Base-by-base conservation (phyloP, 2,888 invertebrate species). In the Eilema depressum region DNA sequence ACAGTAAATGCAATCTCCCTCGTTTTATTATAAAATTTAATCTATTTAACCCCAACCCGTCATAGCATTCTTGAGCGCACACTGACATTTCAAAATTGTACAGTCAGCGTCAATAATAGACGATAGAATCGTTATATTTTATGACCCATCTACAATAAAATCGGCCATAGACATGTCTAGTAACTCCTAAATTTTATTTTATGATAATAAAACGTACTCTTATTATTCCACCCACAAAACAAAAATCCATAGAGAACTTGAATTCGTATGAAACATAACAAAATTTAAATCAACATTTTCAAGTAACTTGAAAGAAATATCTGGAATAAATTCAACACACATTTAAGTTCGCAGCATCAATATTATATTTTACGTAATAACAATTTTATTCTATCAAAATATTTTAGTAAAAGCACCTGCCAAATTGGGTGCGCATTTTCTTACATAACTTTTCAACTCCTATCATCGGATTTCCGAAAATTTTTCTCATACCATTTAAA, bases 331-430 rank as follows among this genome's bases (percentile, higher is more conserved):
- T 74, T 74, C 69, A 66, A 64, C 63, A 74, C 81, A 79, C 79
- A 78, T 83, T 76, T 62, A 64, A 84, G 74, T 80, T 80, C 69
- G 53, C 74, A 71, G 73, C 75, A 77, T 76, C 76, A 76, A 63
- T 47, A 63, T 73, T 63, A 75, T 17, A 71, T 60, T 67, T 67
- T 28, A 14, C 61, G 47, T 47, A 28, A 37, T 17, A 67, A 23
- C 12, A 47, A 53, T 60, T 37, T 47, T 59, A 57, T 66, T 25
- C 25, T 20, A n/a, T 17, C 28, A 11, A 77, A 78, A 80, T 71
- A 63, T 67, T 80, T 69, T 75, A 73, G 70, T 73, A 74, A 77
- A 83, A 83, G 82, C 82, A 83, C n/a, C 60, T 5, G 47, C 60
- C 67, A 67, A 61, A n/a, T 65, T 53, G 23, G n/a, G n/a, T n/a